These are phyloP conservation scores for Trichogramma dendrolimi DNA, from an alignment of 2,888 invertebrate species.

Conservation along the genomic window DNA sequence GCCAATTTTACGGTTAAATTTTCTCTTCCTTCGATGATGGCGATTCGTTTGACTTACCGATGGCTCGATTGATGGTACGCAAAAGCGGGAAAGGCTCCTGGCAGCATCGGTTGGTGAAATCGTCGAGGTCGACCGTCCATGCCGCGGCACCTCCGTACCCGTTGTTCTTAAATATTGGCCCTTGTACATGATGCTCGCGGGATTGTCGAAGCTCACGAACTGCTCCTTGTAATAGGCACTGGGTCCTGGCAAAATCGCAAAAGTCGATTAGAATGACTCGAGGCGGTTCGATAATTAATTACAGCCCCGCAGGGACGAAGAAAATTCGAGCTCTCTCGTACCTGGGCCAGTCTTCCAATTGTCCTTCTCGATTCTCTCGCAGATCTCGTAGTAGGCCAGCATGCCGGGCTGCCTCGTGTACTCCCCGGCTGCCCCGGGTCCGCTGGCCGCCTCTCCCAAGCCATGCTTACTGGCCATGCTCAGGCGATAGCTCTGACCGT, in stretches of 20 bases:
- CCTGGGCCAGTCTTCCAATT: constrained; percentile 42
- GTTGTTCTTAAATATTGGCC: constrained; percentile 70
- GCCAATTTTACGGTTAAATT: not conserved
- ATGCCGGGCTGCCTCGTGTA: constrained; percentile 82
- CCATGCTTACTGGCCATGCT: constrained; percentile 48
- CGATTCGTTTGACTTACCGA: constrained; percentile 54
- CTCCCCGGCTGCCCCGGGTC: constrained; percentile 76
- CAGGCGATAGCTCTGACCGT: constrained; percentile 80
- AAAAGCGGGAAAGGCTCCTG: constrained; percentile 73
- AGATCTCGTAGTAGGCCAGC: constrained; percentile 83
- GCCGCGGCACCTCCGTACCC: constrained; percentile 79
- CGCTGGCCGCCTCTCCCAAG: constrained; percentile 64
- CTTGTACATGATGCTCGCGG: constrained; percentile 70
- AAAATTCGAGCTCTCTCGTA: constrained; percentile 19
- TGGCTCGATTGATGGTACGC: constrained; percentile 70
- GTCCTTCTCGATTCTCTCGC: constrained; percentile 56
- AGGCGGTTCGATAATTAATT: too few species aligned
- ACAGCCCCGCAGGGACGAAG: too few species aligned
- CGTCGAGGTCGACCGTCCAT: constrained; percentile 86
- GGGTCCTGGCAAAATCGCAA: constrained; percentile 58
- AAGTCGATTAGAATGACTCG: too few species aligned
- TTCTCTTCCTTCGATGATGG: not conserved
- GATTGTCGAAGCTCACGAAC: constrained; percentile 88
- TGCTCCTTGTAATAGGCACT: constrained; percentile 76
- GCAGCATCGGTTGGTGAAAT: constrained; percentile 82